phyloP scores from a whole-genome alignment of 35 echinoderm and acorn worm genomes.

The Ptychodera flava region DNA sequence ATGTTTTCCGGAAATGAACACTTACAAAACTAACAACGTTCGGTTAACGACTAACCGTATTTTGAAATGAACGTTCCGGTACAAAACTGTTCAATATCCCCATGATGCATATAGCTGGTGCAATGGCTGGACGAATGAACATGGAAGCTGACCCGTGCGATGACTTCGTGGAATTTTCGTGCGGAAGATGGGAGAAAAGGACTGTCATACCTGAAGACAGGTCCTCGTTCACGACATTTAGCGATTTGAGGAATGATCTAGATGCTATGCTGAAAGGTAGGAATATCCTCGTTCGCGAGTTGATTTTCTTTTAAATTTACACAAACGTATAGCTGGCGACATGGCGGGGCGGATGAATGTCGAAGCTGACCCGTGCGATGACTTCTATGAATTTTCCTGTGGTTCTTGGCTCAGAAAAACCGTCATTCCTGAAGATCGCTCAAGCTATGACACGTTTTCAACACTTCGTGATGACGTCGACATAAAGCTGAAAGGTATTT shows the following conservation, averaged over 20 bases:
- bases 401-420: constrained; percentile 76
- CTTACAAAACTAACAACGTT: no score
- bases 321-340: constrained; percentile 34
- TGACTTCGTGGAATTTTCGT: constrained; percentile 84
- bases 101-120: constrained; percentile 49
- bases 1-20: no score
- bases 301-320: not conserved
- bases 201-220: constrained; percentile 84
- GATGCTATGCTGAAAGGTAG: constrained; percentile 77
- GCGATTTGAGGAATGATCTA: constrained; percentile 43
- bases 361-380: constrained; percentile 63
- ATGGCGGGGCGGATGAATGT: constrained; percentile 66
- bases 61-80: no score
- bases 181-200: constrained; percentile 78
- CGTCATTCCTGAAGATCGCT: constrained; percentile 79
- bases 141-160: constrained; percentile 55
- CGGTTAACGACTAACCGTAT: no score
- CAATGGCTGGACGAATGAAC: constrained; percentile 69
- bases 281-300: not conserved
- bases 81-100: no score
- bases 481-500: constrained; percentile 82
- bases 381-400: constrained; percentile 91
- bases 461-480: constrained; percentile 45
- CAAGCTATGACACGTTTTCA: constrained; percentile 63
- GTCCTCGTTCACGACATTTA: constrained; percentile 58